These are phyloP conservation scores for Drosophila lacertosa DNA, from an alignment of 1,140 invertebrate species.

Conservation along the genomic window DNA sequence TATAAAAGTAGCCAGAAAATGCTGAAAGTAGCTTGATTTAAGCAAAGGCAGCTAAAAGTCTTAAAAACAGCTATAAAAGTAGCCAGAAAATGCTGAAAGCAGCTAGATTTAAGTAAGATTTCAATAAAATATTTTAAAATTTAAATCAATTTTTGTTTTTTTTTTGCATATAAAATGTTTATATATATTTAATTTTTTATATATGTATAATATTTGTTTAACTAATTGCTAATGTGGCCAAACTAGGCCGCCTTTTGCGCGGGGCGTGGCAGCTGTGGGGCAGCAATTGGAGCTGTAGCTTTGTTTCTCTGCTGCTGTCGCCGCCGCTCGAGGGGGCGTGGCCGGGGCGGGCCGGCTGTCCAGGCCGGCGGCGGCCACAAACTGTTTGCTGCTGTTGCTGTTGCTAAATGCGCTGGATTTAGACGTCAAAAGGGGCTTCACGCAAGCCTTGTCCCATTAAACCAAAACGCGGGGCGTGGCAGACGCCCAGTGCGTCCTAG, in stretches of 20 bases:
- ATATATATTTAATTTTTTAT: constrained; percentile 7
- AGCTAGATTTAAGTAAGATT: neutral
- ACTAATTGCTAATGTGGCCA: constrained; percentile 32
- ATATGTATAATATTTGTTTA: neutral
- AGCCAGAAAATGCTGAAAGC: neutral
- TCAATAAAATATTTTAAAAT: constrained; percentile 1
- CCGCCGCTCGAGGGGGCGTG: no score
- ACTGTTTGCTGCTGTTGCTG: constrained; percentile 12
- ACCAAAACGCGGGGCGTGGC: constrained; percentile 72
- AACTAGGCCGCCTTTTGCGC: constrained; percentile 36
- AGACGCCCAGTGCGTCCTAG: constrained; percentile 33
- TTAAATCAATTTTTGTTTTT: constrained; percentile 38
- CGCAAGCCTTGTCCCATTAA: constrained; percentile 54
- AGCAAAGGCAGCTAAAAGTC: neutral
- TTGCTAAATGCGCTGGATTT: constrained; percentile 55
- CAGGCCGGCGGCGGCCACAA: constrained; percentile 54
- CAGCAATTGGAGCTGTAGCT: neutral
- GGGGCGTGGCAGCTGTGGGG: constrained; percentile 16
- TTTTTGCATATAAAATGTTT: neutral
- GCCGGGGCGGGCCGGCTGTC: constrained; percentile 54
- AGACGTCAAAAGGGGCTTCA: constrained; percentile 58
- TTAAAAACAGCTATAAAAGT: no score
- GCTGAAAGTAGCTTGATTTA: neutral
- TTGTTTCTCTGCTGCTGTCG: neutral
- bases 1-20: no score